phyloP scores from a whole-genome alignment of 2,113 vertebrate genomes.

The Apteryx owenii region DNA sequence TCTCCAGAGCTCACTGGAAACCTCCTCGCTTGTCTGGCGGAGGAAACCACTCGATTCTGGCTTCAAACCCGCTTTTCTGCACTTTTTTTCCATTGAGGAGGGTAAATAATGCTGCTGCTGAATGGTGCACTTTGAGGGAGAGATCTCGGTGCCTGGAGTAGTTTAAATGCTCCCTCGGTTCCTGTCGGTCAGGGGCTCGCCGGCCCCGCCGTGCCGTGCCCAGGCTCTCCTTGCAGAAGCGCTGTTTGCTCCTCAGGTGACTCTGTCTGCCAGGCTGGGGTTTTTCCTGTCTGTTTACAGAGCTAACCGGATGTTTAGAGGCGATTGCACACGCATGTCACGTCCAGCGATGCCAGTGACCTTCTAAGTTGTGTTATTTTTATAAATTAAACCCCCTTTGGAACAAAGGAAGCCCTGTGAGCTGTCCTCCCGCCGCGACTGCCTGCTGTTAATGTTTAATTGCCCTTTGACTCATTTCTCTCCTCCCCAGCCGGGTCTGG shows the following conservation, averaged over 20 bases:
- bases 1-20: neutral
- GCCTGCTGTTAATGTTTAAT: conserved; percentile 18
- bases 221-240: neutral
- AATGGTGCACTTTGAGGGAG: neutral
- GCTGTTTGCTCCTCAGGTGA: conserved; percentile 21
- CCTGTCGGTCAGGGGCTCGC: neutral
- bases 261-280: neutral
- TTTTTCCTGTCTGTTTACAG: neutral
- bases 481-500: neutral
- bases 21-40: neutral
- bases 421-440: neutral
- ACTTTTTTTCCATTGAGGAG: neutral
- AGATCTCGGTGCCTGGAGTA: neutral
- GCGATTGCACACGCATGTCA: conserved; percentile 2
- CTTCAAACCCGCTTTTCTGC: neutral
- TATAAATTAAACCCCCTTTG: conserved; percentile 66
- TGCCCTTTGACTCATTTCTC: conserved; percentile 15
- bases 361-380: conserved; percentile 71
- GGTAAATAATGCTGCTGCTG: neutral
- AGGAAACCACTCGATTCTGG: neutral
- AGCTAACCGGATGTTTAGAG: conserved; percentile 13
- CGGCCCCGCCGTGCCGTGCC: neutral
- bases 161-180: neutral
- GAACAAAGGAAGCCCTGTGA: conserved; percentile 4
- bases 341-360: conserved; percentile 38